These are phyloP conservation scores for Passer montanus DNA, from an alignment of 2,113 vertebrate species.

Conservation along the genomic window DNA sequence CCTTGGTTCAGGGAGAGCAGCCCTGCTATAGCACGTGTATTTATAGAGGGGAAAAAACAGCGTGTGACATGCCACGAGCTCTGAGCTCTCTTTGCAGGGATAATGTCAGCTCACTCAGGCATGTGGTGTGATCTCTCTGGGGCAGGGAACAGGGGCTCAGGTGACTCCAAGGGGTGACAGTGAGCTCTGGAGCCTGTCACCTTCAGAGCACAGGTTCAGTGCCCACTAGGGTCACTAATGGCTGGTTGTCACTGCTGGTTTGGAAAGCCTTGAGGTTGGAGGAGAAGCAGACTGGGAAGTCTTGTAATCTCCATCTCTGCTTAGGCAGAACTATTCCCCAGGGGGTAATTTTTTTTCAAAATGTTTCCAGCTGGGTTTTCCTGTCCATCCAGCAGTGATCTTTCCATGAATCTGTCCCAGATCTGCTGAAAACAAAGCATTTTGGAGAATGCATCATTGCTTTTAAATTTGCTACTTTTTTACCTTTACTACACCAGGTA, in stretches of 20 bases:
- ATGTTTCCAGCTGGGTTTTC: not conserved
- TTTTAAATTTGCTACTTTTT: not conserved
- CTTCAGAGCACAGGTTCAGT: not conserved
- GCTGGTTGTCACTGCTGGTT: not conserved
- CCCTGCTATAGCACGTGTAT: constrained; percentile 39
- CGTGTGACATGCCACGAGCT: constrained; percentile 5
- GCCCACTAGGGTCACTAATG: not conserved
- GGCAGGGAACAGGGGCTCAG: not conserved
- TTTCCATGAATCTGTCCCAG: not conserved
- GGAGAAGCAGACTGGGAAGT: not conserved
- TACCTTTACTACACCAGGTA: not conserved
- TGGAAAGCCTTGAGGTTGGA: not conserved
- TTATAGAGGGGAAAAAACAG: constrained; percentile 52
- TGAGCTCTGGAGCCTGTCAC: not conserved
- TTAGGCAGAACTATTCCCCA: not conserved
- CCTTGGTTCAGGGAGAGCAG: constrained; percentile 20
- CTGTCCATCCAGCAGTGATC: not conserved
- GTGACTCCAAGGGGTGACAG: not conserved
- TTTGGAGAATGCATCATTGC: not conserved
- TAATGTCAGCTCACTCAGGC: constrained; percentile 5
- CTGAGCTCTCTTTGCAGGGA: constrained; percentile 29
- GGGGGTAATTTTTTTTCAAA: not conserved
- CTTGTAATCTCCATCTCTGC: not conserved
- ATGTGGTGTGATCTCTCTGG: constrained; percentile 20
- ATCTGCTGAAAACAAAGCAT: not conserved